Conservation (phyloP, 2,797 vertebrate species). For the Enteromius treurensis region DNA sequence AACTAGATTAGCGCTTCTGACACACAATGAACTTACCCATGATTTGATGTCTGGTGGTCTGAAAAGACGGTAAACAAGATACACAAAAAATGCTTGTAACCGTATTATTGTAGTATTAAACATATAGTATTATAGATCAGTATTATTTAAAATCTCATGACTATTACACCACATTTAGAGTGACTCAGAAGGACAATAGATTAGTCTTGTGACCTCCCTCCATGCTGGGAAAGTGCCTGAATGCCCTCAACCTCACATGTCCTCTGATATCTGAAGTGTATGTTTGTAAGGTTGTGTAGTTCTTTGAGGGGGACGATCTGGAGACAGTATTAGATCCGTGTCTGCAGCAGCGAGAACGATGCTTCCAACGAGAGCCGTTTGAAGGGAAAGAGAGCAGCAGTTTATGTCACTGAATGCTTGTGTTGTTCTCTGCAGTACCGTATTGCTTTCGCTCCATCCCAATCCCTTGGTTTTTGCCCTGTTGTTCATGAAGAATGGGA, state of each 20-base stretch:
- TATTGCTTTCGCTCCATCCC: conserved; percentile 9
- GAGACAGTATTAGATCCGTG: conserved; percentile 43
- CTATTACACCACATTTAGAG: background rate
- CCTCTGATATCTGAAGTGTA: conserved; percentile 9
- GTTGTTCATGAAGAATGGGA: conserved; percentile 39
- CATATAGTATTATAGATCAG: background rate
- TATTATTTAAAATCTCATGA: background rate
- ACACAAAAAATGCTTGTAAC: background rate
- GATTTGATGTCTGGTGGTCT: background rate
- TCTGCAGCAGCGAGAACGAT: conserved; percentile 40
- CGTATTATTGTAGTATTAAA: background rate
- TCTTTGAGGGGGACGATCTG: conserved; percentile 34
- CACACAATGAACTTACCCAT: too few species aligned
- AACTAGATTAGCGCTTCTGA: background rate
- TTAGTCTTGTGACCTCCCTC: conserved; percentile 13
- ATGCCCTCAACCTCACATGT: background rate
- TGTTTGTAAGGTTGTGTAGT: conserved; percentile 11
- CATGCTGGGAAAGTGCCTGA: background rate
- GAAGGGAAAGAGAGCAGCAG: conserved; percentile 23
- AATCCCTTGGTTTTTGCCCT: background rate
- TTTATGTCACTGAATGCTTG: conserved; percentile 18
- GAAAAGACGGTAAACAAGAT: background rate
- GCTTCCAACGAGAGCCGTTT: conserved; percentile 47
- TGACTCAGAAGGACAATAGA: conserved; percentile 5
- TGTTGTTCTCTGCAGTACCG: conserved; percentile 21